phyloP scores from a whole-genome alignment of 2,888 invertebrate species.

The Oasisia sp. region DNA sequence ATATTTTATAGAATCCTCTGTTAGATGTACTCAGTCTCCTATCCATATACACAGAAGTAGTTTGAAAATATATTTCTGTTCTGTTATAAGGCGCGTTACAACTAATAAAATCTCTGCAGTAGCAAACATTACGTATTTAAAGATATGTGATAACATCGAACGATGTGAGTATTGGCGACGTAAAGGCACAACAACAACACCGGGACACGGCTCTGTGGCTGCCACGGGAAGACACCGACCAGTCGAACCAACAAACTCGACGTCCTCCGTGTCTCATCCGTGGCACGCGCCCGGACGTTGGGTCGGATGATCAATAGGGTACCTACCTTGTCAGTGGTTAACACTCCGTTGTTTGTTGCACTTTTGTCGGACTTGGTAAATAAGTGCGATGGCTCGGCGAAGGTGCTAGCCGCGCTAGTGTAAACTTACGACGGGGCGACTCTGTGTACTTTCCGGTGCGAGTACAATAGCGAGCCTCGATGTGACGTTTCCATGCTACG shows the following conservation, averaged over 20 bases:
- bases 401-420: not conserved
- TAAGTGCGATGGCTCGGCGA: not conserved
- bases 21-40: no score
- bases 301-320: not conserved
- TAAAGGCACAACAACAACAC: not conserved
- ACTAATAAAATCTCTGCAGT: no score
- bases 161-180: no score
- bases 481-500: conserved; percentile 17
- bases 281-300: not conserved
- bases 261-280: not conserved
- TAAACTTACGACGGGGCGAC: not conserved
- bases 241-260: not conserved
- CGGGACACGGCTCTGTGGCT: not conserved
- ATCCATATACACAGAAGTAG: no score
- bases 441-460: conserved; percentile 4
- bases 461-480: conserved; percentile 11
- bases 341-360: not conserved
- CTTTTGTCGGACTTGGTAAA: conserved; percentile 8
- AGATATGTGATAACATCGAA: no score
- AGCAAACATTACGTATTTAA: no score
- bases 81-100: no score
- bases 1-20: no score
- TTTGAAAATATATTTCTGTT: no score
- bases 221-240: not conserved
- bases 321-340: not conserved